Base-by-base conservation (phyloP, 2,888 invertebrate species). In the Seira ritae region DNA sequence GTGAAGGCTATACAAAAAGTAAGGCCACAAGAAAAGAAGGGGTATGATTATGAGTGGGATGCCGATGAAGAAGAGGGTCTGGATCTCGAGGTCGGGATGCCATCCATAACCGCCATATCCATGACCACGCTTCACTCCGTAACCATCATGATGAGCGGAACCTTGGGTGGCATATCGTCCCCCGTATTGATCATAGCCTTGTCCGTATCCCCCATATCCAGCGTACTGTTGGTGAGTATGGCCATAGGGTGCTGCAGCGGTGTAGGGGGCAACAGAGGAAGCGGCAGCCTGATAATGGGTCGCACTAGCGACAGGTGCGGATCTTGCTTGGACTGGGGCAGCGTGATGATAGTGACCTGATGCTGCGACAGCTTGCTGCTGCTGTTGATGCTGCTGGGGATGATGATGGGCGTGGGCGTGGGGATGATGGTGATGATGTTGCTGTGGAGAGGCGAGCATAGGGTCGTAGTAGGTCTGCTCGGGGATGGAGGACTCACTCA, bases 31-130 rank as follows among this genome's bases (percentile, higher is more conserved):
- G 71, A 85, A 84, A 20, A 85, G 75, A 10, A 85, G 67, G 2
- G 85, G 85, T 19, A 85, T 77, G 68, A 85, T 80, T 69, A 85
- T 80, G 23, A 85, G 42, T 24, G 85, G 85, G 46, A 84, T 83
- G 50, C 84, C 84, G 23, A 83, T 72, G 23, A 82, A 83, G 60
- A 83, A 74, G 23, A 85, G 55, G 50, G 82, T 82, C 67, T 82
- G 80, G n/a, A 85, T 68, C 62, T 82, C 85, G n/a, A 80, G 68
- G 17, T 84, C 84, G 4, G 80, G 80, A 60, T 80, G 80, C 78
- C 80, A 79, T 23, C 80, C 83, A 37, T 82, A 60, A 1, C 80
- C 31, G 17, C 69, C 81, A 62, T 74, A 81, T 0, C 80, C 80
- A 42, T 82, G 82, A 0, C 72, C 76, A 66, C 82, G 67, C 23